Evolutionary conservation across 2,888 invertebrate species (phyloP), one percentile per base, ranked within the genome.

Genomic region (Zonitis immaculata): DNA sequence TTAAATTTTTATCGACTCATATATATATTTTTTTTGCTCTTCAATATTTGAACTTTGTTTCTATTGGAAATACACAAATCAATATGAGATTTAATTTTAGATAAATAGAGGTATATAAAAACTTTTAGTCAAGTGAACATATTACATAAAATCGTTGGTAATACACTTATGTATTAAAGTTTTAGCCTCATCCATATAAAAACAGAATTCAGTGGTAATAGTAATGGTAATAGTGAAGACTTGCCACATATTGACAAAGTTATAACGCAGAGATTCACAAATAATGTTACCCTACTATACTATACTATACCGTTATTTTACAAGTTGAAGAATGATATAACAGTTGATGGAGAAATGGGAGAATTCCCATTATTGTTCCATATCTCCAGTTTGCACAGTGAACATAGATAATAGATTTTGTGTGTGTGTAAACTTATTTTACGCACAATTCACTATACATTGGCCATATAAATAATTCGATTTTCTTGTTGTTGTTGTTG

Each of bases 381-480:
- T 45, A 45, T 45, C 45, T 28, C 28, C n/a, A n/a, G 28, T 45
- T 30, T 27, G 9, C 45, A 45, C 28, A 12, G 45, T 3, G n/a
- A n/a, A n/a, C n/a, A n/a, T n/a, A 22, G n/a, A 47, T 45, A 50
- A 39, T n/a, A 53, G 53, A 53, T 53, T 47, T 52, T 47, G 44
- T 39, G 46, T 43, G 59, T 58, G 63, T 60, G 63, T 63, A 63
- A 61, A 60, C 61, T 59, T 58, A 62, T 63, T 63, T 63, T 59
- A 65, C 65, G 65, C 65, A 65, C 63, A 61, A 63, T 65, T 65
- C 60, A 58, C 63, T 57, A 50, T 53, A 58, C 61, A 62, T 65
- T 61, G 61, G 52, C 58, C 58, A 51, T 43, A 46, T 47, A 45
- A 51, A 49, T 61, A 56, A 61, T 61, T 57, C 52, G 56, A 59